These are phyloP conservation scores for Percina caprodes DNA, from an alignment of 2,113 vertebrate species.

Conservation along the genomic window DNA sequence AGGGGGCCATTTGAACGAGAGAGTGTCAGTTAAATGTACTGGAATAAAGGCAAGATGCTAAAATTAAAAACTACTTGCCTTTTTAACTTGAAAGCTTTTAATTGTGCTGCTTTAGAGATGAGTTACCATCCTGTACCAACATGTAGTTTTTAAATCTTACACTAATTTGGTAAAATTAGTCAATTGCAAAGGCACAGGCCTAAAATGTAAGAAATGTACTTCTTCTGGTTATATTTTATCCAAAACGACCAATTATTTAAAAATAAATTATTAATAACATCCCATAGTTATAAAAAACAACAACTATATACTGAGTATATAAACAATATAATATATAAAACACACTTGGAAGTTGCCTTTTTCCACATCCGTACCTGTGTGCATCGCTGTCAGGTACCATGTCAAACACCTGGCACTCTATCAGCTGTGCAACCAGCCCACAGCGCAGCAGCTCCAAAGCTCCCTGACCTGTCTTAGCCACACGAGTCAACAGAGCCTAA, in stretches of 20 bases:
- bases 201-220: background rate
- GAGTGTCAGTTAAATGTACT: too few species aligned
- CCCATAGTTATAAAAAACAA: too few species aligned
- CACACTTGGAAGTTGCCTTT: background rate
- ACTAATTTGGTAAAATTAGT: background rate
- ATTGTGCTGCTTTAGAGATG: background rate
- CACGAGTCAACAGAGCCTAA: slow-evolving; percentile 94
- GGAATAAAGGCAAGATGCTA: background rate
- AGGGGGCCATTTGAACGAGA: background rate
- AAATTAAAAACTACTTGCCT: too few species aligned
- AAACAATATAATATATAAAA: background rate
- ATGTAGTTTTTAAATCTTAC: background rate
- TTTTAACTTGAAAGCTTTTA: background rate
- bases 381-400: slow-evolving; percentile 94
- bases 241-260: background rate
- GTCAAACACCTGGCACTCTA: slow-evolving; percentile 96
- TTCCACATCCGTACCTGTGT: slow-evolving; percentile 85
- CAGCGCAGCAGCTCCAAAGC: slow-evolving; percentile 92
- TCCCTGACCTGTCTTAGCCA: slow-evolving; percentile 93
- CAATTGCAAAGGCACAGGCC: too few species aligned
- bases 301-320: too few species aligned
- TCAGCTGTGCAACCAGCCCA: slow-evolving; percentile 91
- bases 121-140: background rate
- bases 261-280: background rate
- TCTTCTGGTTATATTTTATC: background rate